Conservation (phyloP, 2,113 vertebrate species). For the Aptenodytes patagonicus region DNA sequence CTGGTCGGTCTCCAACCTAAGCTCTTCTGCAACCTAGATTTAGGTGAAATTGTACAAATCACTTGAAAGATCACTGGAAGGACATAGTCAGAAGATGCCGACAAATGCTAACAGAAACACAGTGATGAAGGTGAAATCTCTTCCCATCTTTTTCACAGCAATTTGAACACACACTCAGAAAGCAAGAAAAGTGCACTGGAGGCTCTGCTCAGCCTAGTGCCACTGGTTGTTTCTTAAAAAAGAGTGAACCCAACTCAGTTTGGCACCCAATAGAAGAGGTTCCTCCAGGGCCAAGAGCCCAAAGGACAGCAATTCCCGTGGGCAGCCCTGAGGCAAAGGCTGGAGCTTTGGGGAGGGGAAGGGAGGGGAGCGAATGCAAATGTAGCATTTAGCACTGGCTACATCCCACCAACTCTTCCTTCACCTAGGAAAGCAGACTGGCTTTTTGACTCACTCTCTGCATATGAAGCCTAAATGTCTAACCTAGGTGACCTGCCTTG, state of each 20-base stretch:
- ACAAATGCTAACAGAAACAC: background rate
- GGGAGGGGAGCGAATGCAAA: background rate
- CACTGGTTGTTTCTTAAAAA: background rate
- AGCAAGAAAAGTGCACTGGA: background rate
- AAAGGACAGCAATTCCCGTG: background rate
- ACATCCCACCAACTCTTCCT: background rate
- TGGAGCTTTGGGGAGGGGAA: background rate
- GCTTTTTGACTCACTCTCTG: background rate
- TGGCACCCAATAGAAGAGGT: background rate
- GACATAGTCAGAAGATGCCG: background rate
- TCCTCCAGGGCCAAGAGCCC: background rate
- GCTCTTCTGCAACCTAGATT: background rate
- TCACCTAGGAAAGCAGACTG: background rate
- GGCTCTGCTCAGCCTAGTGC: background rate
- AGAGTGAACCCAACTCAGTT: background rate
- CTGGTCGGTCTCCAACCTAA: background rate
- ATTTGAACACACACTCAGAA: background rate
- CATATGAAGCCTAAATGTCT: background rate
- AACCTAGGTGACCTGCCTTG: background rate
- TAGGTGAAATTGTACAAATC: background rate
- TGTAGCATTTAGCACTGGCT: background rate
- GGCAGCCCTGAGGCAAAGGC: background rate
- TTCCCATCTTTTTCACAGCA: background rate
- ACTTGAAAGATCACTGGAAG: background rate
- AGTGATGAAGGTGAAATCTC: background rate